Evolutionary conservation across 2,113 vertebrate species (phyloP), one percentile per base, ranked within the genome.

Genomic region (Struthio camelus): DNA sequence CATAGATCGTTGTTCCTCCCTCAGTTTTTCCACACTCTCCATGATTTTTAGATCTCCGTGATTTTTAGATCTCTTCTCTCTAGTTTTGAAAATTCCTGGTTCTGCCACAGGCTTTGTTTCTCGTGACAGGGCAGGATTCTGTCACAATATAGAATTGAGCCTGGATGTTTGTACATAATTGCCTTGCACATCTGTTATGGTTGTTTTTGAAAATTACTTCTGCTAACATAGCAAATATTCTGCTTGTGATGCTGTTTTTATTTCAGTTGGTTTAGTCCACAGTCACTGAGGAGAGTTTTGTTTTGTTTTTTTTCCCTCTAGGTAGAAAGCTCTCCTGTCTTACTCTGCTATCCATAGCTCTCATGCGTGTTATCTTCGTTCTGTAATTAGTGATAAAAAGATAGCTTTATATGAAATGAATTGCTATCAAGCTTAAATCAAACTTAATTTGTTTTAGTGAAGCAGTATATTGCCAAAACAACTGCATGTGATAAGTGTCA

Each of bases 351-450:
- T 94, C 73, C 73, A 80, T 24, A 90, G 32, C 56, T 85, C 61
- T 90, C 5, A 19, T 34, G 56, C 13, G 23, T 13, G 8, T 94
- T 91, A 93, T 72, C 76, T 76, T 28, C 25, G 9, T 62, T 92
- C 44, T 86, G 54, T 93, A 96, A 95, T 97, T 93, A 96, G 51
- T 94, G 78, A 89, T 87, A 90, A 93, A 85, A 86, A 64, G 79
- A 46, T 92, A 79, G 44, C 30, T 85, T 86, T 84, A 27, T 94
- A 28, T 75, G 10, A 59, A 88, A 88, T 89, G 92, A 79, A 93
- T 80, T 83, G 27, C 75, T 81, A 87, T 84, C 92, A 90, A 70
- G 66, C 91, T 92, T 79, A 88, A 94, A 90, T 89, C 34, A 89
- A 90, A 80, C 85, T 54, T 90, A 9, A 72, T 84, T 93, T 90